Conservation (phyloP, 1,140 invertebrate species). For the Holcopasites calliopsidis region DNA sequence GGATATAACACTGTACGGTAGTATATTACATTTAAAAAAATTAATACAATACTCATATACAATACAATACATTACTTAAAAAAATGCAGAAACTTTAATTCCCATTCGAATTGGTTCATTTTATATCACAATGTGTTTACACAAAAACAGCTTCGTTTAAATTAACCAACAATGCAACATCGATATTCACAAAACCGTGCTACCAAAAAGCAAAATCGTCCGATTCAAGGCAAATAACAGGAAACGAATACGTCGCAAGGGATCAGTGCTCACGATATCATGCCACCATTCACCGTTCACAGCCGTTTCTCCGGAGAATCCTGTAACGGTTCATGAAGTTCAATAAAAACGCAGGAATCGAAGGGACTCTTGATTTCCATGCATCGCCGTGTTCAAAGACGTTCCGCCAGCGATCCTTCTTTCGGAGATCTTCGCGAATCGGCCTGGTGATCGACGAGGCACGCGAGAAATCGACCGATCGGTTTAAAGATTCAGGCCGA, state of each 20-base stretch:
- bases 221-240: background rate
- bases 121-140: no score
- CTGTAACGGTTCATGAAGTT: background rate
- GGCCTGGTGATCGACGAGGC: constrained; percentile 44
- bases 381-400: background rate
- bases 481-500: constrained; percentile 38
- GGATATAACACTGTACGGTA: no score
- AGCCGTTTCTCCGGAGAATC: background rate
- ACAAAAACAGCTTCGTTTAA: no score
- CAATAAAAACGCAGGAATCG: background rate
- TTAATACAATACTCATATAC: no score
- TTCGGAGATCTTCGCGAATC: constrained; percentile 42
- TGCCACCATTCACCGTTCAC: background rate
- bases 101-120: no score
- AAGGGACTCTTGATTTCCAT: constrained; percentile 18
- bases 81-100: no score
- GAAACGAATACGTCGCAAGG: background rate
- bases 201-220: background rate
- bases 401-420: constrained; percentile 30
- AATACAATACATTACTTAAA: no score
- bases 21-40: no score
- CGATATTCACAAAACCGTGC: no score
- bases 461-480: constrained; percentile 33
- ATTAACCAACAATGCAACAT: no score
- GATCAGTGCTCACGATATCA: background rate